Conservation (phyloP, 2,888 invertebrate species). For the Hypena proboscidalis region DNA sequence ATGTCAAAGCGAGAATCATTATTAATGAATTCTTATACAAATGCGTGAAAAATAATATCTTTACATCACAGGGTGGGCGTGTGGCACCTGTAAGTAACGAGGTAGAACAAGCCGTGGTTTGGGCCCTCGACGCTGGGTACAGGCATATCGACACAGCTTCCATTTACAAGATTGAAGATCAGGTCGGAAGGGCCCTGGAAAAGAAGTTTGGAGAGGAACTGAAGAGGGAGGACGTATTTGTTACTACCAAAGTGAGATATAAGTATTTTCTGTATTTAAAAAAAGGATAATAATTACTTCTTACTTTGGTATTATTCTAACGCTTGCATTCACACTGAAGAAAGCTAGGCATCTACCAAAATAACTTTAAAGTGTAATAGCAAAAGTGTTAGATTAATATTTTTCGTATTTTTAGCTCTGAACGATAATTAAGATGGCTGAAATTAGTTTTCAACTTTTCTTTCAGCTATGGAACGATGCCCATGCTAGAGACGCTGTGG, state of each 20-base stretch:
- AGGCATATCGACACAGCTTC: constrained; percentile 87
- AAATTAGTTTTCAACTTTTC: not conserved
- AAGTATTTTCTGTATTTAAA: not conserved
- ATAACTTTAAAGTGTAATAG: too few species aligned
- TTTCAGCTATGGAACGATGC: constrained; percentile 65
- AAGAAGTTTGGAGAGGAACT: constrained; percentile 70
- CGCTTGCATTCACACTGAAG: too few species aligned
- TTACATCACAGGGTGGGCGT: constrained; percentile 47
- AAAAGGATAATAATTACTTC: too few species aligned
- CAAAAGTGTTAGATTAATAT: too few species aligned
- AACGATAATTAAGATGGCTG: too few species aligned
- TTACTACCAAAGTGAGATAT: constrained; percentile 80
- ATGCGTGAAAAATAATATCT: constrained; percentile 14
- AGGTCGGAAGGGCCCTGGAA: constrained; percentile 79
- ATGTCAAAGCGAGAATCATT: too few species aligned
- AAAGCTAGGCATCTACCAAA: too few species aligned
- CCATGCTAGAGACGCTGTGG: constrained; percentile 77
- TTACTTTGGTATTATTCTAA: too few species aligned
- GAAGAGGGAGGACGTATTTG: constrained; percentile 81
- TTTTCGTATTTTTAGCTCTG: too few species aligned
- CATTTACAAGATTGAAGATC: constrained; percentile 82
- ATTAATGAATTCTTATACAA: too few species aligned
- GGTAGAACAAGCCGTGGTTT: constrained; percentile 74
- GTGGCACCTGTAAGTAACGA: constrained; percentile 48
- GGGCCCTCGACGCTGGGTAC: constrained; percentile 86